phyloP scores from a whole-genome alignment of 2,113 vertebrate species.

The Phaethon lepturus region DNA sequence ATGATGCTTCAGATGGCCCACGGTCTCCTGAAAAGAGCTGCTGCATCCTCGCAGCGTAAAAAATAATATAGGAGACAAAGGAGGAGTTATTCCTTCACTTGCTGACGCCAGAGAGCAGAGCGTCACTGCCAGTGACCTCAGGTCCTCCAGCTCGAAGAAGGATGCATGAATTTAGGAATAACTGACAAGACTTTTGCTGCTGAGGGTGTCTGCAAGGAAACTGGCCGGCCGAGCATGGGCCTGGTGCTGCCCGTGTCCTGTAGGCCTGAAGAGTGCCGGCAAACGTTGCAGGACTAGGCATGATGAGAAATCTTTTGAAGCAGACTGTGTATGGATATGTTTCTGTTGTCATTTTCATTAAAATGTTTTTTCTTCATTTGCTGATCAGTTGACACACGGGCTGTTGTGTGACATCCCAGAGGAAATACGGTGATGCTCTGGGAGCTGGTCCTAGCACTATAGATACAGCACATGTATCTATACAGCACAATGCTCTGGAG shows the following conservation, averaged over 20 bases:
- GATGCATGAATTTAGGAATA: neutral
- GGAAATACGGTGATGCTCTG: neutral
- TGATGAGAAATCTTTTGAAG: neutral
- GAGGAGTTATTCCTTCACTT: neutral
- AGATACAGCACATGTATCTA: neutral
- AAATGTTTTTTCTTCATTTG: neutral
- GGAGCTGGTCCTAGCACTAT: neutral
- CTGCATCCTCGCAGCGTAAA: neutral
- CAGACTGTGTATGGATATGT: neutral
- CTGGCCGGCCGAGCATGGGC: neutral
- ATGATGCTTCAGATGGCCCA: neutral
- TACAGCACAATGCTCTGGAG: neutral
- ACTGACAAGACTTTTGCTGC: neutral
- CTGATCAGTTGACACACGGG: neutral
- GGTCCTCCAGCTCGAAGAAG: neutral
- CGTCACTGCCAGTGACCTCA: neutral
- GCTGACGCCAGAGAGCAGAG: neutral
- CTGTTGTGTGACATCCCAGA: neutral
- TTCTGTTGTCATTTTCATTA: neutral
- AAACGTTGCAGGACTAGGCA: neutral
- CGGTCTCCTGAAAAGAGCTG: neutral
- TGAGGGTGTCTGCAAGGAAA: neutral
- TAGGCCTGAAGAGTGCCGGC: neutral
- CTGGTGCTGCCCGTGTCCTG: fast-evolving
- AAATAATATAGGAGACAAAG: neutral